phyloP scores from a whole-genome alignment of 2,113 vertebrate genomes.

The Camarhynchus parvulus region DNA sequence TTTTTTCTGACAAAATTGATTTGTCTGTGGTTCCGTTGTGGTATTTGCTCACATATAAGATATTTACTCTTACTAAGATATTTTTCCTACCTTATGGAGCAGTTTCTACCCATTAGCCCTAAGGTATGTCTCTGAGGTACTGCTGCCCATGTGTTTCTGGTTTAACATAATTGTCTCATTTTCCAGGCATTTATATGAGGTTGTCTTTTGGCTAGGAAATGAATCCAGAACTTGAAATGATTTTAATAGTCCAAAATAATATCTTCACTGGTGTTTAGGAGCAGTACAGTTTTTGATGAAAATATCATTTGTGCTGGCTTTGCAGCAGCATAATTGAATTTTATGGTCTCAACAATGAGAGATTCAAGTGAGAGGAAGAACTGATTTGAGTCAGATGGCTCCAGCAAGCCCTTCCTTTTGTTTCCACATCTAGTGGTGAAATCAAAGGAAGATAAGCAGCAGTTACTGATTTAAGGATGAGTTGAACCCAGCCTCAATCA shows the following conservation, averaged over 20 bases:
- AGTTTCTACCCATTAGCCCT: not conserved
- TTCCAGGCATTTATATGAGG: not conserved
- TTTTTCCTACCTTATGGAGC: not conserved
- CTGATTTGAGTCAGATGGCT: not conserved
- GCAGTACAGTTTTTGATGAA: not conserved
- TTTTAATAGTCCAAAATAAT: not conserved
- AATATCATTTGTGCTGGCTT: not conserved
- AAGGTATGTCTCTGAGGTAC: not conserved
- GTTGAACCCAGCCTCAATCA: not conserved
- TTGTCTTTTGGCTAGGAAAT: not conserved
- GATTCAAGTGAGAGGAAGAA: not conserved
- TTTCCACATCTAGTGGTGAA: not conserved
- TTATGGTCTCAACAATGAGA: not conserved
- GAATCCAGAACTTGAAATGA: not conserved
- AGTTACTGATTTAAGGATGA: not conserved
- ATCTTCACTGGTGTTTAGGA: not conserved
- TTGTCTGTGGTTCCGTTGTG: not conserved
- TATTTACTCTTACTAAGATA: not conserved
- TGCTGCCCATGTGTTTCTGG: not conserved
- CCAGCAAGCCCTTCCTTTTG: not conserved
- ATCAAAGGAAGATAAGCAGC: not conserved
- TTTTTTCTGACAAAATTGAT: not conserved
- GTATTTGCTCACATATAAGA: not conserved
- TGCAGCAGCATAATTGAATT: not conserved
- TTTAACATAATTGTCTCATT: not conserved